These are phyloP conservation scores for Phoenicopterus ruber DNA, from an alignment of 2,113 vertebrate genomes.

Conservation along the genomic window DNA sequence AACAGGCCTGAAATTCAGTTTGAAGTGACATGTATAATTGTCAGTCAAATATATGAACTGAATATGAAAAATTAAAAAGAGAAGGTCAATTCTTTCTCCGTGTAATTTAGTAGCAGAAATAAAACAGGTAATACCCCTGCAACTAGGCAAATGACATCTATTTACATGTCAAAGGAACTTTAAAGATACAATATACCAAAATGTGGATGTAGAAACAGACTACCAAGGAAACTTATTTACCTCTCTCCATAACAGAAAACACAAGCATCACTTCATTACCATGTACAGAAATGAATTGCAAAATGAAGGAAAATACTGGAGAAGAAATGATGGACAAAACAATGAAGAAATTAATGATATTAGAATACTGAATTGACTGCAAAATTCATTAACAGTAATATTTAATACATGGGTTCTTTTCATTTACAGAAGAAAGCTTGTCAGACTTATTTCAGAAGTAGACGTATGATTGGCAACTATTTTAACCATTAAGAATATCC, in stretches of 20 bases:
- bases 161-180: background rate
- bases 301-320: background rate
- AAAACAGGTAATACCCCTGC: background rate
- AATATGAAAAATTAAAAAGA: background rate
- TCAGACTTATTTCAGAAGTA: background rate
- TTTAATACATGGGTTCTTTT: fast-evolving
- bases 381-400: background rate
- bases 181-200: background rate
- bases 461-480: background rate
- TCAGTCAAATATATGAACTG: background rate
- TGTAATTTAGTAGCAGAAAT: background rate
- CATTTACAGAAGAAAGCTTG: background rate
- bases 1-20: background rate
- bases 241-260: background rate
- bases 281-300: background rate
- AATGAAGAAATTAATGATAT: background rate
- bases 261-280: background rate
- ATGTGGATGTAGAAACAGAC: background rate
- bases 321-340: background rate
- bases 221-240: background rate
- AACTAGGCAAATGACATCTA: background rate
- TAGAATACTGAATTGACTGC: background rate
- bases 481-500: background rate
- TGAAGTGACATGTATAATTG: background rate
- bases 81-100: background rate